Conservation (phyloP, 2,888 invertebrate genomes). For the Lutraria lutraria region DNA sequence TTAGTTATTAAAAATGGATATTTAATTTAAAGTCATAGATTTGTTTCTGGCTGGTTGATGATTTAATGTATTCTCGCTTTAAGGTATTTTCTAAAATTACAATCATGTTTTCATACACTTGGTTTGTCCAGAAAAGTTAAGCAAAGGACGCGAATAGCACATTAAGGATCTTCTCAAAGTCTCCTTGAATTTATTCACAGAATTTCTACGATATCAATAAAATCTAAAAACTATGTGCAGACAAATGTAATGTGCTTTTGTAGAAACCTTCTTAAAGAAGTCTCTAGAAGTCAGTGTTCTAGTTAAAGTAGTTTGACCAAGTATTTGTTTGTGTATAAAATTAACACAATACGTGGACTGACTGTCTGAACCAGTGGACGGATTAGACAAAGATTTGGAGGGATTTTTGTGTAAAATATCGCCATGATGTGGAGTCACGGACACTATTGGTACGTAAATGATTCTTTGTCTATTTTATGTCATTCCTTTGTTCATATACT, state of each 20-base stretch:
- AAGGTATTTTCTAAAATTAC: neutral
- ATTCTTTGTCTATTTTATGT: neutral
- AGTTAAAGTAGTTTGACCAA: neutral
- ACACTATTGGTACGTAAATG: slow-evolving; percentile 68
- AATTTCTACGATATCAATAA: neutral
- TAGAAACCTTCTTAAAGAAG: neutral
- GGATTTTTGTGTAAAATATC: slow-evolving; percentile 23
- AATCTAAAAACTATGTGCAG: neutral
- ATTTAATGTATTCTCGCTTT: neutral
- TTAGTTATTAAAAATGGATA: neutral
- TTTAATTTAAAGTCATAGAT: neutral
- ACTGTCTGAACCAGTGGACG: neutral
- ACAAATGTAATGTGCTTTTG: neutral
- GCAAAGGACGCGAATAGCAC: neutral
- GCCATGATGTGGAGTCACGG: slow-evolving; percentile 71
- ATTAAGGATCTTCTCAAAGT: neutral
- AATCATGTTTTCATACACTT: neutral
- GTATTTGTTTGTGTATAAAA: neutral
- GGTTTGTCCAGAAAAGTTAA: neutral
- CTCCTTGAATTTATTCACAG: neutral
- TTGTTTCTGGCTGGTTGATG: neutral
- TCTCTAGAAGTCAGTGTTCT: neutral
- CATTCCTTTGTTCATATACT: neutral
- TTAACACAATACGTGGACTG: neutral
- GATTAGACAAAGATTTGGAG: slow-evolving; percentile 11